These are phyloP conservation scores for Pollenia griseotomentosa DNA, from an alignment of 2,888 invertebrate genomes.

Conservation along the genomic window DNA sequence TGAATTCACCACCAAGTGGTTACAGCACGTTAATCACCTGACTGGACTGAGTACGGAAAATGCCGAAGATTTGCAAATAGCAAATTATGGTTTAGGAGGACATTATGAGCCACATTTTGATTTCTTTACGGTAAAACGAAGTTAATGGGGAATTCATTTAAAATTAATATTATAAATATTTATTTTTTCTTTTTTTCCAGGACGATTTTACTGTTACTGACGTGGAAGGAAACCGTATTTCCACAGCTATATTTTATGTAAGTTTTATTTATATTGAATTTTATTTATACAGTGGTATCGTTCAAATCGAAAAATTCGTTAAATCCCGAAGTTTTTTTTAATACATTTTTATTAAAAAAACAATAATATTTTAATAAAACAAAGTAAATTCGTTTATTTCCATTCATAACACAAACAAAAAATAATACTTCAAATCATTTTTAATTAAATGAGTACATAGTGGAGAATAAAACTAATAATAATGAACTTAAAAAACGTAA, in stretches of 20 bases:
- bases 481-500: too few species aligned
- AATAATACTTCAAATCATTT: too few species aligned
- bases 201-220: conserved; percentile 85
- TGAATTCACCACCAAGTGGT: conserved; percentile 80
- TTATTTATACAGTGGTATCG: too few species aligned
- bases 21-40: conserved; percentile 88
- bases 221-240: conserved; percentile 93
- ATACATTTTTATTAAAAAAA: too few species aligned
- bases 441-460: too few species aligned
- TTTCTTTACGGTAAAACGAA: conserved; percentile 80
- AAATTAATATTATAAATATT: not conserved
- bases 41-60: conserved; percentile 86
- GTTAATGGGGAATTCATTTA: not conserved
- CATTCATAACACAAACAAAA: too few species aligned
- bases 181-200: conserved; percentile 20
- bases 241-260: conserved; percentile 97
- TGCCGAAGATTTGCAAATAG: conserved; percentile 88
- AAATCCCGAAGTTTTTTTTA: too few species aligned
- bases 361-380: too few species aligned
- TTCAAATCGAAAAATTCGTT: too few species aligned
- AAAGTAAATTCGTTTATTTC: too few species aligned
- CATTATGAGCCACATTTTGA: conserved; percentile 88
- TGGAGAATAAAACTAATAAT: too few species aligned
- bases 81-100: conserved; percentile 90
- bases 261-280: conserved; percentile 84